Base-by-base conservation (phyloP, 92 coral and sea anemone genomes). In the Montipora capitata region DNA sequence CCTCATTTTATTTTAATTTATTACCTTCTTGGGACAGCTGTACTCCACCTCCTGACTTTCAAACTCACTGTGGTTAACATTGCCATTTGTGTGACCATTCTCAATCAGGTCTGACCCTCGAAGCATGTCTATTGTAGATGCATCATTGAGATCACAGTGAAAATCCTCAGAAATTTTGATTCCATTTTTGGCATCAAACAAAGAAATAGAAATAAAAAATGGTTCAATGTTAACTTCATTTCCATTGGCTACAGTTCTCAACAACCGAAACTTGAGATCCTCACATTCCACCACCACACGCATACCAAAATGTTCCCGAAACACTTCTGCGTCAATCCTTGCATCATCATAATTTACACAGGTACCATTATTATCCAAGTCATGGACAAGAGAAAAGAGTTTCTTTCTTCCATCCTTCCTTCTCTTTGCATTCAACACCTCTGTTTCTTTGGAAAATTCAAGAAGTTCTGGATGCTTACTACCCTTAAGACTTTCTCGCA, bases 371-470 rank as follows among this genome's bases (percentile, higher is more conserved):
- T 83, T 94, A 84, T 94, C 98, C 75, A 91, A 83, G 84, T 88
- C 95, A 52, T 91, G 93, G 51, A 94, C 95, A 14, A 98, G 85
- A 14, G 98, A 98, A 91, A 98, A 98, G 27, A 98, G 82, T 82
- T 98, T 92, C 68, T 96, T 88, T 64, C 99, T 80, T 15, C 85
- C 85, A 66, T 96, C 98, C 65, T 93, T 95, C 42, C 99, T 92
- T 67, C 98, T 82, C 74, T 94, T 96, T 43, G 98, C 93, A 68
- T 98, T 98, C 39, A 96, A 91, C 44, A 91, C 98, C 77, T 98
- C 99, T 17, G 99, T 98, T 91, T 98, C 99, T 63, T 95, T 96
- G 10, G 99, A 93, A 78, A 92, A 98, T 82, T 98, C 99, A 72
- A 95, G 74, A 20, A 98, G 89, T 66, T 96, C 92, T 4, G 99